Percentiles rank a stretch among this genome's conserved stretches.
These are phyloP conservation scores for Nylanderia fulva DNA, from an alignment of 1,140 invertebrate species.

Conservation along the genomic window DNA sequence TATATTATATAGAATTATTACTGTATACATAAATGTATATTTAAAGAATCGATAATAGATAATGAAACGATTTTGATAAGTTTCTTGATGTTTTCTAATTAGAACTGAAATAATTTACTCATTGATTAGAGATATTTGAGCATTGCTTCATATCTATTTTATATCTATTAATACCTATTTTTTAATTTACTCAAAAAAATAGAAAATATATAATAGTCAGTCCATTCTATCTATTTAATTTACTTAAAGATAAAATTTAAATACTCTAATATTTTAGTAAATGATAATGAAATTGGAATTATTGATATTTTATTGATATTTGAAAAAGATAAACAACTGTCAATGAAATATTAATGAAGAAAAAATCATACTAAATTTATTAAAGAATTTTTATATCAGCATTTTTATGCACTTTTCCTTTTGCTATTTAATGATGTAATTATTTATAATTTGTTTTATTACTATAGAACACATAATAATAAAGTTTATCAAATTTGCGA, in stretches of 20 bases:
- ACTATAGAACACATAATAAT: no score
- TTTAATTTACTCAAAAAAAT: no score
- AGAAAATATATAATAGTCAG: no score
- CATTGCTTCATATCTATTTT: neutral
- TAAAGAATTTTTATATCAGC: neutral
- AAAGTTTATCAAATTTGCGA: conserved; percentile 10
- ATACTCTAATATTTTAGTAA: neutral
- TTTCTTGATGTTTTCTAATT: no score
- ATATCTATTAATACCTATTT: no score
- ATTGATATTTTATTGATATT: neutral
- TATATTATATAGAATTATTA: conserved; percentile 5
- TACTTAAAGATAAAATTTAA: neutral
- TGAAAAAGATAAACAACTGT: no score
- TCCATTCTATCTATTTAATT: no score
- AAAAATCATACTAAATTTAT: no score
- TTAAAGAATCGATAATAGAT: neutral
- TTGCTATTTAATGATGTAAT: neutral
- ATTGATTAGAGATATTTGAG: neutral
- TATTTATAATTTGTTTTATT: neutral
- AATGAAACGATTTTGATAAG: neutral
- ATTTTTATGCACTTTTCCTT: neutral
- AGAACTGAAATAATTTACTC: neutral
- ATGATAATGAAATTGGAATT: neutral
- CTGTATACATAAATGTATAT: neutral
- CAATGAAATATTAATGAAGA: no score